Evolutionary conservation across 2,113 vertebrate genomes (phyloP).

Genomic region (Setophaga kirtlandii): DNA sequence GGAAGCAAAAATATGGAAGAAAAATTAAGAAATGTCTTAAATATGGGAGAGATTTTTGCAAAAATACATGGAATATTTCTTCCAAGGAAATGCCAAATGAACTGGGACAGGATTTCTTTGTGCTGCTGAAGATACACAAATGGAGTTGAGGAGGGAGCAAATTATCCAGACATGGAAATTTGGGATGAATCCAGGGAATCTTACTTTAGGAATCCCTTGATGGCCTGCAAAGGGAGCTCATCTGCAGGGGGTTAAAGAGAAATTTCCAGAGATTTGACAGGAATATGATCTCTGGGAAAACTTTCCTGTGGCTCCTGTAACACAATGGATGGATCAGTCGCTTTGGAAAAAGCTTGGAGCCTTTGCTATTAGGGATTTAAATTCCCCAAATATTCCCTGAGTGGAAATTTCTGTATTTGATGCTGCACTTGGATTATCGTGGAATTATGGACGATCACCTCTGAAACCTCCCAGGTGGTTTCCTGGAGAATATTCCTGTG

Average conservation of each 20-base stretch:
- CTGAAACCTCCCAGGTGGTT: not conserved
- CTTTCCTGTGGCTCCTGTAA: not conserved
- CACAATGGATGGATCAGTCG: accelerated
- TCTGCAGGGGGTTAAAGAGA: not conserved
- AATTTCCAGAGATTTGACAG: not conserved
- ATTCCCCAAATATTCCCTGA: accelerated
- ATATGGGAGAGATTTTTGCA: not conserved
- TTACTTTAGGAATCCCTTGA: accelerated
- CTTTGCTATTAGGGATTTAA: not conserved
- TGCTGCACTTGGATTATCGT: not conserved
- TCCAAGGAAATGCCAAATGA: not conserved
- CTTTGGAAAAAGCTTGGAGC: not conserved
- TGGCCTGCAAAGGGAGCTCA: not conserved
- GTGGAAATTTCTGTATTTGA: not conserved
- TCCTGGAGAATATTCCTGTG: not conserved
- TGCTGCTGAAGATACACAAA: not conserved
- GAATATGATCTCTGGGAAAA: not conserved
- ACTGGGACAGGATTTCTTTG: not conserved
- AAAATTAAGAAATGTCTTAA: not conserved
- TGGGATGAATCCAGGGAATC: not conserved
- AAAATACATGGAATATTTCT: not conserved
- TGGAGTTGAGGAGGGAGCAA: not conserved
- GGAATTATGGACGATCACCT: not conserved
- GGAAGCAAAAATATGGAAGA: not conserved
- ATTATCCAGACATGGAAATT: accelerated